phyloP scores from a whole-genome alignment of 2,113 vertebrate genomes.

The Tychaedon coryphoeus region DNA sequence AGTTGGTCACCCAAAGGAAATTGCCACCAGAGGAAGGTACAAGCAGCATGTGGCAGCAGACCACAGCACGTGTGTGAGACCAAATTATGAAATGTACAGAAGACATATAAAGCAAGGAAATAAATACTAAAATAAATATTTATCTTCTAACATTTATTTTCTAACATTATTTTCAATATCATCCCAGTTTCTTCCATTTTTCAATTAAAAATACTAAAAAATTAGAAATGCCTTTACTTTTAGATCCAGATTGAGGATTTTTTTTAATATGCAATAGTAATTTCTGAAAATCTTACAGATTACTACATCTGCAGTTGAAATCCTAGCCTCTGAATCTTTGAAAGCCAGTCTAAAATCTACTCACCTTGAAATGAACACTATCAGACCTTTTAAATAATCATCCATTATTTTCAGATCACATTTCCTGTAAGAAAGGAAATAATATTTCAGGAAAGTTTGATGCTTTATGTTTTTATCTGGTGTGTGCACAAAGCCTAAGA shows the following conservation, averaged over 20 bases:
- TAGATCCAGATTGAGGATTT: background rate
- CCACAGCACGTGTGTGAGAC: background rate
- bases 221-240: background rate
- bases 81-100: background rate
- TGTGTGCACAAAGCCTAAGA: background rate
- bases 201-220: background rate
- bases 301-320: background rate
- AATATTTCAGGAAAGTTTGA: background rate
- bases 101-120: background rate
- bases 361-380: background rate
- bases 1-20: background rate
- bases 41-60: rapidly evolving
- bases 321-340: background rate
- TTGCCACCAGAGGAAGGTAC: background rate
- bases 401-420: background rate
- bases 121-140: background rate
- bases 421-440: background rate
- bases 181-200: background rate
- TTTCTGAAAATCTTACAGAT: background rate
- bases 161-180: background rate
- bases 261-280: background rate
- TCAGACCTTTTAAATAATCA: background rate
- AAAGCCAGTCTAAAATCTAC: background rate
- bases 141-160: background rate
- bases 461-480: background rate